Evolutionary conservation across 2,113 vertebrate species (phyloP).

Genomic region (Acanthochromis polyacanthus): DNA sequence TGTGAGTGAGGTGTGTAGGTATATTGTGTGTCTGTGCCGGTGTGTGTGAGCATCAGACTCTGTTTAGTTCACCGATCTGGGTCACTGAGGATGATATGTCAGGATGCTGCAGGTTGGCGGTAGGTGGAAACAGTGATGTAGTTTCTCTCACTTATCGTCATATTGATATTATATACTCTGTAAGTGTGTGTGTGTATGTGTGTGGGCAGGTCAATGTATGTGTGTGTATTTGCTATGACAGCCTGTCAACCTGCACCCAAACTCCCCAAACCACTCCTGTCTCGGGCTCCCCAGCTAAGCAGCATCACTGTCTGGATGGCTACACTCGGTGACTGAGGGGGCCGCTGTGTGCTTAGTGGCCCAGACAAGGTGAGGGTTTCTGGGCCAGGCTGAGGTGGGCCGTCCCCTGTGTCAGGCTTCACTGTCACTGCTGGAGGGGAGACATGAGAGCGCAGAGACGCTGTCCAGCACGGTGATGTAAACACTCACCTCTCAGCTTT

Average conservation of each 20-base stretch:
- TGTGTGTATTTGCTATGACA: constrained; percentile 45
- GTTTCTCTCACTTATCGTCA: constrained; percentile 68
- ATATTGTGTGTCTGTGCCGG: constrained; percentile 15
- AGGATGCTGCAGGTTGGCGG: constrained; percentile 52
- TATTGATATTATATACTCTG: constrained; percentile 46
- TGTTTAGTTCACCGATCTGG: constrained; percentile 57
- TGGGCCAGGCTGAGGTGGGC: constrained; percentile 64
- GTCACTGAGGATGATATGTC: constrained; percentile 47
- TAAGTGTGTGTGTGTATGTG: constrained; percentile 19
- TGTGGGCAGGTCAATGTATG: constrained; percentile 7
- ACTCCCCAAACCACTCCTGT: constrained; percentile 50
- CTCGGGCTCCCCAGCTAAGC: constrained; percentile 32
- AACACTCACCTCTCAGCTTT: constrained; percentile 47
- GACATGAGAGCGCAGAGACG: constrained; percentile 9
- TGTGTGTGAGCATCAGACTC: constrained; percentile 41
- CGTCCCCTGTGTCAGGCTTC: constrained; percentile 55
- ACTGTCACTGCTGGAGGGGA: constrained; percentile 37
- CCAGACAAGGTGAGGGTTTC: constrained; percentile 66
- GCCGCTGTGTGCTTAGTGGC: constrained; percentile 46
- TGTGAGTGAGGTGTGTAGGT: constrained; percentile 10
- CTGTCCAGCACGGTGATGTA: constrained; percentile 30
- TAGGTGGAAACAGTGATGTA: constrained; percentile 28
- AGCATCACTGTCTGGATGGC: constrained; percentile 56
- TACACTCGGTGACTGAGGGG: constrained; percentile 35
- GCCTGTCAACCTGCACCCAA: constrained; percentile 43